A percentile compares a stretch with the other conserved stretches of the same genome.
Evolutionary conservation across 1,140 invertebrate species (phyloP).

Genomic region (Diachasmimorpha longicaudata): DNA sequence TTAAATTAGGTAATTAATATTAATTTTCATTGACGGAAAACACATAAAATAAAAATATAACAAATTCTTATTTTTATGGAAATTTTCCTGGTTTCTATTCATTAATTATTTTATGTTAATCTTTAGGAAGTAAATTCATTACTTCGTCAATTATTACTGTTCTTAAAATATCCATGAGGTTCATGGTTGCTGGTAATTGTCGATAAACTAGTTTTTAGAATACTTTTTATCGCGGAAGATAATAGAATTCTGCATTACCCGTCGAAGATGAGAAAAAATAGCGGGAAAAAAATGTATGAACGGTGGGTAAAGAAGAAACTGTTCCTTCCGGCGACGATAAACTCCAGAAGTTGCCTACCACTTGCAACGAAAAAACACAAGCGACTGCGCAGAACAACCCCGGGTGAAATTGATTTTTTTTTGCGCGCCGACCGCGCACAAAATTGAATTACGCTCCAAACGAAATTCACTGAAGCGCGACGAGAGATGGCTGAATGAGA

Average conservation of each 20-base stretch:
- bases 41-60: too few species aligned
- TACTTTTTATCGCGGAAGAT: background rate
- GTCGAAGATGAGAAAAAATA: background rate
- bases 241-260: background rate
- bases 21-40: conserved; percentile 6
- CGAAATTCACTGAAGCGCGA: conserved; percentile 12
- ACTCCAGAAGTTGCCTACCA: conserved; percentile 11
- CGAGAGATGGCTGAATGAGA: background rate
- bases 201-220: background rate
- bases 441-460: conserved; percentile 45
- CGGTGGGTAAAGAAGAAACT: background rate
- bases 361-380: conserved; percentile 22
- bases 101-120: too few species aligned
- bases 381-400: conserved; percentile 26
- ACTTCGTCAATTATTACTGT: too few species aligned
- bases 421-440: conserved; percentile 30
- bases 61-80: too few species aligned
- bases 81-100: too few species aligned
- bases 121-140: too few species aligned
- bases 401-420: conserved; percentile 46
- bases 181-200: conserved; percentile 29
- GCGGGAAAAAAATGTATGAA: background rate
- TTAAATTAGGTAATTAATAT: conserved; percentile 38
- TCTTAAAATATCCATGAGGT: conserved; percentile 29
- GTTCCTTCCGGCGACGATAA: background rate